A percentile compares a stretch with the other conserved stretches of the same genome.
phyloP scores from a whole-genome alignment of 2,888 invertebrate species.

The Geophilus truncorum region DNA sequence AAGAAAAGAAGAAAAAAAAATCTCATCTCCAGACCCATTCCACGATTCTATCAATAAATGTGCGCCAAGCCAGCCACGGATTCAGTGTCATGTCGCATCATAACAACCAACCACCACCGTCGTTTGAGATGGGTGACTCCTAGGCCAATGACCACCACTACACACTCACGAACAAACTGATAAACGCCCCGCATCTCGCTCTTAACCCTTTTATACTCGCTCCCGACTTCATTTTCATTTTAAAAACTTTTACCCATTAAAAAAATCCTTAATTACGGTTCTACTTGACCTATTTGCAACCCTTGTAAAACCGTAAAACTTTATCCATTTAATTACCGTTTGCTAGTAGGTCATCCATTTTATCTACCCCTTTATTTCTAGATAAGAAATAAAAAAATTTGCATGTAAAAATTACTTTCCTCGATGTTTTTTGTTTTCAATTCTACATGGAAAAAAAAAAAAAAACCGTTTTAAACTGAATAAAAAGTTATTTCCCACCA shows the following conservation, averaged over 20 bases:
- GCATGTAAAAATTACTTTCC: neutral
- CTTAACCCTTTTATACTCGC: neutral
- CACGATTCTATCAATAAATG: slow-evolving; percentile 12
- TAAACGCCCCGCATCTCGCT: slow-evolving; percentile 9
- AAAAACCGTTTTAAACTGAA: neutral
- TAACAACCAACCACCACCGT: slow-evolving; percentile 21
- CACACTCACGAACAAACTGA: neutral
- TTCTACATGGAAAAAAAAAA: neutral
- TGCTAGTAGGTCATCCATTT: slow-evolving; percentile 3
- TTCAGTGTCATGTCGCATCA: slow-evolving; percentile 27
- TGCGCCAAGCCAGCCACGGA: slow-evolving; percentile 11
- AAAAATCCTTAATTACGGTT: neutral
- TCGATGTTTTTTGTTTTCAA: neutral
- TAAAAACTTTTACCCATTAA: neutral
- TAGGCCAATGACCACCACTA: slow-evolving; percentile 25
- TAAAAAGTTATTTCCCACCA: neutral
- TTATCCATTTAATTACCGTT: neutral
- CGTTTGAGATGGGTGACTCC: slow-evolving; percentile 18
- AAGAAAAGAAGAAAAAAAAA: neutral
- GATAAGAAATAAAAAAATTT: neutral
- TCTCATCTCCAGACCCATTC: neutral
- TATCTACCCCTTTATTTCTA: neutral
- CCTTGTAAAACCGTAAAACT: neutral
- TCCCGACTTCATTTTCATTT: neutral
- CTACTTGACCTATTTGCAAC: slow-evolving; percentile 18